These are phyloP conservation scores for Saguinus midas DNA, from an alignment of 2,113 vertebrate genomes.

Conservation along the genomic window DNA sequence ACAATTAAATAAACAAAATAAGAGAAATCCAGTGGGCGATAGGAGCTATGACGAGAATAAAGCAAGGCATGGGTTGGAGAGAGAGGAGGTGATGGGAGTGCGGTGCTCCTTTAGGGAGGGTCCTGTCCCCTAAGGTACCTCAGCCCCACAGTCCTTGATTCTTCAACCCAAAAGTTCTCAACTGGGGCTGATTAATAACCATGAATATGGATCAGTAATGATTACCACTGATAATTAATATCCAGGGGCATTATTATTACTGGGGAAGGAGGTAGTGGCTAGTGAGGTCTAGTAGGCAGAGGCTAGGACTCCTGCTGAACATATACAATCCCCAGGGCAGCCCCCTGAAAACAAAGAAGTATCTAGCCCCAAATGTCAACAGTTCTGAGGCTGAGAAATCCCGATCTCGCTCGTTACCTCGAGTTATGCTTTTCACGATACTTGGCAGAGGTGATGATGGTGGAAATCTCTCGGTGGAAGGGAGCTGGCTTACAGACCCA, in stretches of 20 bases:
- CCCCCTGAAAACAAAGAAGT: accelerated
- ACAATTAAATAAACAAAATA: neutral
- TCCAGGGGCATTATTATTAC: neutral
- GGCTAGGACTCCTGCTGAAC: neutral
- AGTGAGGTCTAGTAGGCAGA: neutral
- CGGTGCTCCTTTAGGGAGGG: neutral
- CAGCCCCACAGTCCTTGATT: neutral
- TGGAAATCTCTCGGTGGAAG: neutral
- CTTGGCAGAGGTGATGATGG: neutral
- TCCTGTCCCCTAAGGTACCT: neutral
- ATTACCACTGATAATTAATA: neutral
- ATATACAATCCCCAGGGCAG: neutral
- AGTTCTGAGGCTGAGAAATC: neutral
- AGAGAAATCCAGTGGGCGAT: neutral
- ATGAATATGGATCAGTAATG: no score
- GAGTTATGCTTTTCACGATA: neutral
- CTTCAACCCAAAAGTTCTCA: neutral
- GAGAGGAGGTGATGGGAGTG: neutral
- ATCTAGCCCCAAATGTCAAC: neutral
- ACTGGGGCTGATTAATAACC: neutral
- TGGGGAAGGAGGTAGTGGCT: neutral
- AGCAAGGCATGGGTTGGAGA: neutral
- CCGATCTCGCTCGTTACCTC: neutral
- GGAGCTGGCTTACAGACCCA: neutral
- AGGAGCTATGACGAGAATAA: neutral